Conservation (phyloP, 1,140 invertebrate species). For the Chironomus tepperi region DNA sequence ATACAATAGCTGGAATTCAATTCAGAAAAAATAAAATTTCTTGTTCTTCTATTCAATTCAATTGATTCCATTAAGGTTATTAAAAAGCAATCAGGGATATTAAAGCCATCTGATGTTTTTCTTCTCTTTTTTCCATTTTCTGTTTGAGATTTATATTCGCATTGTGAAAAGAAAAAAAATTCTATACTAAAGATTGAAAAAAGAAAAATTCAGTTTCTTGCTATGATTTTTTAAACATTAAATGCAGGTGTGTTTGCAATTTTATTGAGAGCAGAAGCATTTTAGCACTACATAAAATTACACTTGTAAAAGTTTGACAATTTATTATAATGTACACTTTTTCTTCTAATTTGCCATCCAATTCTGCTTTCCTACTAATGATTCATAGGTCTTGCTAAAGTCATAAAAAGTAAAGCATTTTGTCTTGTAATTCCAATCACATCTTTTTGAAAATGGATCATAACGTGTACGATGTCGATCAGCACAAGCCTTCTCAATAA, state of each 20-base stretch:
- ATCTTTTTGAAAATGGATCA: background rate
- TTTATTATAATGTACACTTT: background rate
- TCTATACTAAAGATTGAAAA: background rate
- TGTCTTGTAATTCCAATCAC: background rate
- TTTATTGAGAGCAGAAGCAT: background rate
- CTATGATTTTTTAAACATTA: background rate
- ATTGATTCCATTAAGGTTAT: slow-evolving; percentile 3
- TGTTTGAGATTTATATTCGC: background rate
- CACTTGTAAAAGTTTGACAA: background rate
- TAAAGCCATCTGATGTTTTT: slow-evolving; percentile 2
- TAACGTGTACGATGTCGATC: background rate
- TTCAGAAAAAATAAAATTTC: background rate
- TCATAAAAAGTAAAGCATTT: background rate
- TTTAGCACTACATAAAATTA: too few relatives aligned
- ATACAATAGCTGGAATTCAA: background rate
- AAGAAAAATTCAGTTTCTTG: background rate
- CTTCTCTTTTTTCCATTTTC: background rate
- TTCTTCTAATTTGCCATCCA: background rate
- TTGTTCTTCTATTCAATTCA: background rate
- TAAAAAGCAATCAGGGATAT: slow-evolving; percentile 2
- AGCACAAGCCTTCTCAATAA: background rate
- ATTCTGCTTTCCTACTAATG: too few relatives aligned
- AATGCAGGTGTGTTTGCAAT: background rate
- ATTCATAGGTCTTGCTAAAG: background rate
- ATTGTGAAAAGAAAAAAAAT: background rate